Conservation (phyloP, 2,888 invertebrate species). For the Subacronicta megacephala region DNA sequence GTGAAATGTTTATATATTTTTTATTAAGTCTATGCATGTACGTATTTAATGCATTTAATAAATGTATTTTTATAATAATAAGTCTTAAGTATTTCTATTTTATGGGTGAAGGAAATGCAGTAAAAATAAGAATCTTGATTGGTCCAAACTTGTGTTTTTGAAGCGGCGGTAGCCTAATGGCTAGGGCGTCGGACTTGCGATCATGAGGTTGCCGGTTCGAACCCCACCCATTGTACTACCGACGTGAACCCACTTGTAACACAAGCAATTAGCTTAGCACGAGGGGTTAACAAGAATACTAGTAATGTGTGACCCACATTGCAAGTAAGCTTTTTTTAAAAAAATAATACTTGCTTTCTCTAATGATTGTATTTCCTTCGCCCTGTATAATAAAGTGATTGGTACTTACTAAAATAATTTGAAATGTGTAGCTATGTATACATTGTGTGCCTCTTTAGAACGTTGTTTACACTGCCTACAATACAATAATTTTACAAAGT, state of each 20-base stretch:
- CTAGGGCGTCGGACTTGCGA: too few relatives aligned
- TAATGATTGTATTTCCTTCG: slow-evolving; percentile 19
- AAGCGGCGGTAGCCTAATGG: too few relatives aligned
- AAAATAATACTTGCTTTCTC: too few relatives aligned
- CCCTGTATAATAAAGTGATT: slow-evolving; percentile 25
- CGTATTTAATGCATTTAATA: slow-evolving; percentile 45
- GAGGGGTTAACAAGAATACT: too few relatives aligned
- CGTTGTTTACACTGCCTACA: not conserved
- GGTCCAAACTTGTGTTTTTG: not conserved
- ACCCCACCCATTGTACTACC: too few relatives aligned
- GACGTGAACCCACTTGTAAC: too few relatives aligned
- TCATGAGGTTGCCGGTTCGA: too few relatives aligned
- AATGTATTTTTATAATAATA: slow-evolving; percentile 12
- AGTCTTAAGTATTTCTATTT: slow-evolving; percentile 15
- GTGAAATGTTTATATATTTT: slow-evolving; percentile 21
- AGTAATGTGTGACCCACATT: too few relatives aligned
- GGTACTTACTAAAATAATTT: slow-evolving; percentile 45
- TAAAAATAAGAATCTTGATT: not conserved
- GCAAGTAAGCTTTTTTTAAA: too few relatives aligned
- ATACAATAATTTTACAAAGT: too few relatives aligned
- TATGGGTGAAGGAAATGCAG: slow-evolving; percentile 13
- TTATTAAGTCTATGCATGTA: slow-evolving; percentile 14
- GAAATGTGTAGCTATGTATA: slow-evolving; percentile 2
- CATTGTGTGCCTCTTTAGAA: not conserved
- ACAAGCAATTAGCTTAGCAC: too few relatives aligned